A percentile compares a stretch with the other conserved stretches of the same genome.
phyloP scores from a whole-genome alignment of 92 coral and sea anemone species.

The Diadumene lineata region DNA sequence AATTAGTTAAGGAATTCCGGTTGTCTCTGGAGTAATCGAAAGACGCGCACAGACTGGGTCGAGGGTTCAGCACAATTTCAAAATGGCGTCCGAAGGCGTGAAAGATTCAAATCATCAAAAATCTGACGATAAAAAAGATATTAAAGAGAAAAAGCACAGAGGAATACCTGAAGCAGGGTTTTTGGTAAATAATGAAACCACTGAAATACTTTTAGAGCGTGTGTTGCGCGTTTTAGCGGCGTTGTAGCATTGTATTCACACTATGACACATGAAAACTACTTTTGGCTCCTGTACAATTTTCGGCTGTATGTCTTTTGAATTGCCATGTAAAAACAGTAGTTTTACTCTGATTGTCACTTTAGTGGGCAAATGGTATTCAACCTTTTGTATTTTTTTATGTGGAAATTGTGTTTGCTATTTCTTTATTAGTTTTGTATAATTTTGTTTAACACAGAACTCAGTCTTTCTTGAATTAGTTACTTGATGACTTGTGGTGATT shows the following conservation, averaged over 20 bases:
- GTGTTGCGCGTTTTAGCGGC: neutral
- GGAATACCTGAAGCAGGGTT: conserved; percentile 98
- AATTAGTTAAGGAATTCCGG: too few species aligned
- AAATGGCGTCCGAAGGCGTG: conserved; percentile 88
- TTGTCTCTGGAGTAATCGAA: neutral
- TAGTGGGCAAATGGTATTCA: neutral
- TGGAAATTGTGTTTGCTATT: too few species aligned
- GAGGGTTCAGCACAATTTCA: conserved; percentile 32
- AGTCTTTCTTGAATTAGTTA: too few species aligned
- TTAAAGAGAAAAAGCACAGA: conserved; percentile 72
- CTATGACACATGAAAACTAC: too few species aligned
- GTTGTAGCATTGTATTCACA: neutral
- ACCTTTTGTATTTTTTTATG: neutral
- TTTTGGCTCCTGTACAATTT: too few species aligned
- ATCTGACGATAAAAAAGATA: conserved; percentile 15
- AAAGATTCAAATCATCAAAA: conserved; percentile 22
- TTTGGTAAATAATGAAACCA: conserved; percentile 51
- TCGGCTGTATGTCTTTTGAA: too few species aligned
- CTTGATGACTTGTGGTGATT: neutral
- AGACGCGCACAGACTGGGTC: conserved; percentile 30
- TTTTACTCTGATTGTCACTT: neutral
- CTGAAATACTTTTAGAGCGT: neutral
- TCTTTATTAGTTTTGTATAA: too few species aligned
- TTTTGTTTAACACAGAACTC: too few species aligned
- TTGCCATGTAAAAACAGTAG: neutral